phyloP scores from a whole-genome alignment of 2,113 vertebrate genomes.

The Cairina moschata region DNA sequence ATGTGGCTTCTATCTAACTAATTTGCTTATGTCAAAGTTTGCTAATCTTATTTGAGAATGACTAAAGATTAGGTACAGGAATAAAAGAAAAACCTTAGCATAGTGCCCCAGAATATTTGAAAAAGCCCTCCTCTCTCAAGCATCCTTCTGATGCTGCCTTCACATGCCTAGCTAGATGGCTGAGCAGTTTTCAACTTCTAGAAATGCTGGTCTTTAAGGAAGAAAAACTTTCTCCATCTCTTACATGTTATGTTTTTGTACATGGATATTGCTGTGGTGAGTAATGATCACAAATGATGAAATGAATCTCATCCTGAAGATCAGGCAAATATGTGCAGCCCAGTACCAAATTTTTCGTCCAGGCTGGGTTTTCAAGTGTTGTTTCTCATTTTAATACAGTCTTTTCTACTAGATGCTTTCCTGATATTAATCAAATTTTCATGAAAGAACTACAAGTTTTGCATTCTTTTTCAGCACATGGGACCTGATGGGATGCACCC shows the following conservation, averaged over 20 bases:
- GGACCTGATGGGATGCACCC: neutral
- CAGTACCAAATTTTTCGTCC: neutral
- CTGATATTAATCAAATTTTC: neutral
- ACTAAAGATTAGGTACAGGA: neutral
- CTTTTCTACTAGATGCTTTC: neutral
- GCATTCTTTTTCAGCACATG: neutral
- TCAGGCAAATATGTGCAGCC: neutral
- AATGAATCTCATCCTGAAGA: neutral
- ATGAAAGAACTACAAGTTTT: neutral
- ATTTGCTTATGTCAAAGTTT: neutral
- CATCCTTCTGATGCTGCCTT: neutral
- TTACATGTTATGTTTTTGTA: neutral
- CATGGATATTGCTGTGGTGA: neutral
- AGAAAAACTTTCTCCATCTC: neutral
- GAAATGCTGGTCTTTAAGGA: neutral
- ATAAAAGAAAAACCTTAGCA: neutral
- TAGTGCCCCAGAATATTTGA: neutral
- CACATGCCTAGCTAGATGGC: neutral
- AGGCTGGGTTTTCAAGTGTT: neutral
- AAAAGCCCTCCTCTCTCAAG: neutral
- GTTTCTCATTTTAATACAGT: neutral
- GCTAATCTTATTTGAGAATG: neutral
- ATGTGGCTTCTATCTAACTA: neutral
- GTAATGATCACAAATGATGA: neutral
- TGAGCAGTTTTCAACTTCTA: neutral